Base-by-base conservation (phyloP, 2,888 invertebrate genomes). In the Calameuta pallipes region DNA sequence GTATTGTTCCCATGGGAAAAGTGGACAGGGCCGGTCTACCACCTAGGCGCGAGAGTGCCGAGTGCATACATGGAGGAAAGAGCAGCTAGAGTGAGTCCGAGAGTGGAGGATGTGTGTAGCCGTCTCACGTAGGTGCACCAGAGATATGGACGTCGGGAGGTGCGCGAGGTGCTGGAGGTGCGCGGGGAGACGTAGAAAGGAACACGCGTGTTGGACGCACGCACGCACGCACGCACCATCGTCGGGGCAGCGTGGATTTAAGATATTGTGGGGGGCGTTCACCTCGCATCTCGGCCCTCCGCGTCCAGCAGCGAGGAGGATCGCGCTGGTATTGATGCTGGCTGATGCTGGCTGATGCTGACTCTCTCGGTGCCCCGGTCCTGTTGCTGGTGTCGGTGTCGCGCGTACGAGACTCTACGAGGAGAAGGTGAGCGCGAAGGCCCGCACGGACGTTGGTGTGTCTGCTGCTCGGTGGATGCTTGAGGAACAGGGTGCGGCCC, bases 391-490 rank as follows among this genome's bases (percentile, higher is more conserved):
- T 78, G 79, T 74, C 75, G 73, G 79, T 78, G 76, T 79, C 76
- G 75, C 75, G 85, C 85, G 87, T 86, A 89, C 89, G 87, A 87
- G 89, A 56, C 56, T 56, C 56, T 86, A 88, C 89, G 88, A 88
- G 88, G 92, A 92, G 92, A 92, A 92, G 92, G 92, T 93, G 93
- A 73, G 69, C 68, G 75, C 74, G 74, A 74, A 69, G 37, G 74
- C 74, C 30, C 74, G 37, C 37, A 13, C 30, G 74, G 34, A n/a
- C 37, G 37, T 36, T 30, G 36, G 74, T 75, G 34, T 56, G 77
- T 79, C 69, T 35, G 68, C 80, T 74, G 31, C 74, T 73, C 80
- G 87, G 88, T 89, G 87, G 89, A 89, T 89, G 88, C 88, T 89
- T 85, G 88, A 87, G 84, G 86, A 89, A 88, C 87, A 89, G 89